Evolutionary conservation across 2,113 vertebrate species (phyloP).

Genomic region (Hirundichthys speculiger): DNA sequence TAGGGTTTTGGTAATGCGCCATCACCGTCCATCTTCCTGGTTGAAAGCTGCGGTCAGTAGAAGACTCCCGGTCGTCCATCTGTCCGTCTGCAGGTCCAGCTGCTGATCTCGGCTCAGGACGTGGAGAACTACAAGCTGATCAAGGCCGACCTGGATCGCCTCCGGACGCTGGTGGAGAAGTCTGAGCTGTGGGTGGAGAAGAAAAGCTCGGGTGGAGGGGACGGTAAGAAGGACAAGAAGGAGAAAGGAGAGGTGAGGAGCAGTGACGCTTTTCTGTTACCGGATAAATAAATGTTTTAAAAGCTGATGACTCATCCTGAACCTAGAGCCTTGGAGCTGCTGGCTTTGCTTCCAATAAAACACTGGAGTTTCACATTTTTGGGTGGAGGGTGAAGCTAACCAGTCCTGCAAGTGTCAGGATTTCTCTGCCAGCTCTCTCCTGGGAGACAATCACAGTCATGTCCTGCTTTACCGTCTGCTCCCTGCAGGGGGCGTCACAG

Average conservation of each 20-base stretch:
- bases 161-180: slow-evolving; percentile 97
- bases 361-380: no score
- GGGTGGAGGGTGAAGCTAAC: no score
- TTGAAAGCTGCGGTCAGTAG: no score
- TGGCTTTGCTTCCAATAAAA: no score
- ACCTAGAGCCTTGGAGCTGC: no score
- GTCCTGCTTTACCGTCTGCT: slow-evolving; percentile 52
- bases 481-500: slow-evolving; percentile 72
- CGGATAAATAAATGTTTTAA: no score
- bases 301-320: no score
- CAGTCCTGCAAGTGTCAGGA: no score
- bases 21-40: no score
- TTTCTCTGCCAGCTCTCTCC: not conserved
- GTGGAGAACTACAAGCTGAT: slow-evolving; percentile 98
- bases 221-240: slow-evolving; percentile 72
- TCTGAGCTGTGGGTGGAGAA: slow-evolving; percentile 98
- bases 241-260: slow-evolving; percentile 64
- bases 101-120: slow-evolving; percentile 94
- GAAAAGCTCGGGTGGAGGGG: slow-evolving; percentile 86
- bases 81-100: slow-evolving; percentile 84
- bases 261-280: no score
- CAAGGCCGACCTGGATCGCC: slow-evolving; percentile 91
- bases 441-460: slow-evolving; percentile 7
- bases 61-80: not conserved
- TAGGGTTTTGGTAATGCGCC: no score